A percentile compares a stretch with the other conserved stretches of the same genome.
phyloP scores from a whole-genome alignment of 30 jellyfish, hydroid and myxozoan genomes.

The Chrysaora quinquecirrha region DNA sequence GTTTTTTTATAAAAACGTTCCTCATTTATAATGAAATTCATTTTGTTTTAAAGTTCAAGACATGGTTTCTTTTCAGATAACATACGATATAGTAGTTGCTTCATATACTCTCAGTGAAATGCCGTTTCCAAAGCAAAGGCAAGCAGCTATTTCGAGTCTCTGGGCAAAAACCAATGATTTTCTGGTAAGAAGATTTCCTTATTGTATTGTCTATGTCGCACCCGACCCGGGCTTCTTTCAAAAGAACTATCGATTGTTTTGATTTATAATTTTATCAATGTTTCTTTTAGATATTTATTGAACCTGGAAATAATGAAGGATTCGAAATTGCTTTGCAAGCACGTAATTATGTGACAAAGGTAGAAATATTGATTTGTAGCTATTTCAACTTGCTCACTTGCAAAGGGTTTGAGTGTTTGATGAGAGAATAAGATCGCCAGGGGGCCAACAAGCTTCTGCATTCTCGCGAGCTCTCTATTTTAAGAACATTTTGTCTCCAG shows the following conservation, averaged over 20 bases:
- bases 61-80: slow-evolving; percentile 56
- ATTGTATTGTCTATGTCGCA: background rate
- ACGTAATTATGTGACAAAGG: slow-evolving; percentile 81
- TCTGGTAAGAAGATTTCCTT: slow-evolving; percentile 40
- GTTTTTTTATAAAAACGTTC: too few species aligned
- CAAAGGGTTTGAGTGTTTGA: background rate
- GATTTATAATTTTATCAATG: background rate
- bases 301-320: slow-evolving; percentile 95
- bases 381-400: background rate
- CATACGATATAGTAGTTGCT: slow-evolving; percentile 82
- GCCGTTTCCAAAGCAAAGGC: slow-evolving; percentile 82
- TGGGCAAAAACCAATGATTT: slow-evolving; percentile 89
- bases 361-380: background rate
- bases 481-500: background rate
- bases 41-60: too few species aligned
- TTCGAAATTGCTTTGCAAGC: slow-evolving; percentile 87
- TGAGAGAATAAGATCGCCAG: background rate
- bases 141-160: slow-evolving; percentile 65
- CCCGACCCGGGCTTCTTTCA: background rate
- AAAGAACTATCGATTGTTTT: background rate
- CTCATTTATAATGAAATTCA: too few species aligned
- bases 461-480: background rate
- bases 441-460: background rate
- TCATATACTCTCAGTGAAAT: slow-evolving; percentile 87
- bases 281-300: slow-evolving; percentile 75